phyloP scores from a whole-genome alignment of 2,797 vertebrate species.

The Crocodylus rhombifer region DNA sequence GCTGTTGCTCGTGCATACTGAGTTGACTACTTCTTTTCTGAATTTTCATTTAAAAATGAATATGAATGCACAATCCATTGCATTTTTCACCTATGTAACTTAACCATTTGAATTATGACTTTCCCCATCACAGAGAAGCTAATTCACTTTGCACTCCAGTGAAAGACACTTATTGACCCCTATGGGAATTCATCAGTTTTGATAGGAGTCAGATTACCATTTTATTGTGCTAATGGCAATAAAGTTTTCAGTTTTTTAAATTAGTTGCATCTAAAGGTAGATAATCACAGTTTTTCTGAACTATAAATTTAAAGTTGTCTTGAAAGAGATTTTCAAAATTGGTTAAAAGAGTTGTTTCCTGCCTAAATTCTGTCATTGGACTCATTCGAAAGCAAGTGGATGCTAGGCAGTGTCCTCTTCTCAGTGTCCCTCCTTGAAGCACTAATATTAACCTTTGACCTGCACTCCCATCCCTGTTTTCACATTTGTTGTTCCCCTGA shows the following conservation, averaged over 20 bases:
- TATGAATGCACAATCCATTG: accelerated
- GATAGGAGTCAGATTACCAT: accelerated
- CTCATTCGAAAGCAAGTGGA: too few relatives aligned
- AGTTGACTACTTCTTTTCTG: not conserved
- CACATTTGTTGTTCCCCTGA: too few relatives aligned
- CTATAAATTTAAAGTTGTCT: not conserved
- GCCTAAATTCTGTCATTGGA: not conserved
- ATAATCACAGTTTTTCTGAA: too few relatives aligned
- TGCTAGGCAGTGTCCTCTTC: too few relatives aligned
- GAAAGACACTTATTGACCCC: not conserved
- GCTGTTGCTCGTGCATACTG: not conserved
- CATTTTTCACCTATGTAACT: accelerated
- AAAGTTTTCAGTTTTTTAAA: not conserved
- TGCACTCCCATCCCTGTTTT: too few relatives aligned
- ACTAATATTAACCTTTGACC: too few relatives aligned
- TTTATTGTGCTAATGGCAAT: accelerated
- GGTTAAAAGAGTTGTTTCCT: accelerated
- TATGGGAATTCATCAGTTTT: accelerated
- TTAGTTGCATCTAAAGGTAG: not conserved
- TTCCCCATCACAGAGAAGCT: accelerated
- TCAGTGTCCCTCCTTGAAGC: too few relatives aligned
- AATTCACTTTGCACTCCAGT: accelerated
- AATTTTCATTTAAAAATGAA: not conserved
- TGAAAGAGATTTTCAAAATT: not conserved
- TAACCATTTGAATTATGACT: accelerated